Evolutionary conservation across 2,888 invertebrate species (phyloP).

Genomic region (Villa cingulata): DNA sequence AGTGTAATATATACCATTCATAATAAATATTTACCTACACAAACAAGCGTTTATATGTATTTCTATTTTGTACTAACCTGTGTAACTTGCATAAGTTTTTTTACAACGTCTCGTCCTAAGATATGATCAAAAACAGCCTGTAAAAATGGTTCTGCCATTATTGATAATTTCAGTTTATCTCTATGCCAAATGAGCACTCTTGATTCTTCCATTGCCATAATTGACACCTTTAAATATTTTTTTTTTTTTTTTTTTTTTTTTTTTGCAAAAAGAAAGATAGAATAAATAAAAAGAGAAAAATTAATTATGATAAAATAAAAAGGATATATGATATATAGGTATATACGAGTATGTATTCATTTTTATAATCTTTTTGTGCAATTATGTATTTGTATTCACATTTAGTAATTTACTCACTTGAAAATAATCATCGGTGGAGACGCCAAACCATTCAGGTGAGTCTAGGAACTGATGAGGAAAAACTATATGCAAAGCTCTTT

Average conservation of each 20-base stretch:
- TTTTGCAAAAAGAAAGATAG: neutral
- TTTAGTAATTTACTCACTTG: conserved; percentile 59
- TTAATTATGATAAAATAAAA: no score
- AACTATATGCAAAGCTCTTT: conserved; percentile 70
- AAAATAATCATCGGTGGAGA: conserved; percentile 73
- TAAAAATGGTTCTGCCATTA: conserved; percentile 68
- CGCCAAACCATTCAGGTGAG: conserved; percentile 82
- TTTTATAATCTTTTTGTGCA: neutral
- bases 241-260: neutral
- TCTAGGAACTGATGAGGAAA: conserved; percentile 79
- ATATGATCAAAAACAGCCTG: conserved; percentile 79
- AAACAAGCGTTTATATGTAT: no score
- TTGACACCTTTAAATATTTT: conserved; percentile 37
- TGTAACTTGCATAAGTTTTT: conserved; percentile 70
- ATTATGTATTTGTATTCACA: neutral
- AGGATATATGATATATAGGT: no score
- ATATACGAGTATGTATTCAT: no score
- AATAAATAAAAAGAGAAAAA: no score
- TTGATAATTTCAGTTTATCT: conserved; percentile 71
- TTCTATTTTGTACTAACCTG: conserved; percentile 23
- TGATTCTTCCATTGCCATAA: conserved; percentile 77
- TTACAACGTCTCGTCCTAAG: conserved; percentile 70
- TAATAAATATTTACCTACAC: no score
- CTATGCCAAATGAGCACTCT: conserved; percentile 72
- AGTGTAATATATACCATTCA: no score